phyloP scores from a whole-genome alignment of 1,140 invertebrate species.

The Cecropterus lyciades region DNA sequence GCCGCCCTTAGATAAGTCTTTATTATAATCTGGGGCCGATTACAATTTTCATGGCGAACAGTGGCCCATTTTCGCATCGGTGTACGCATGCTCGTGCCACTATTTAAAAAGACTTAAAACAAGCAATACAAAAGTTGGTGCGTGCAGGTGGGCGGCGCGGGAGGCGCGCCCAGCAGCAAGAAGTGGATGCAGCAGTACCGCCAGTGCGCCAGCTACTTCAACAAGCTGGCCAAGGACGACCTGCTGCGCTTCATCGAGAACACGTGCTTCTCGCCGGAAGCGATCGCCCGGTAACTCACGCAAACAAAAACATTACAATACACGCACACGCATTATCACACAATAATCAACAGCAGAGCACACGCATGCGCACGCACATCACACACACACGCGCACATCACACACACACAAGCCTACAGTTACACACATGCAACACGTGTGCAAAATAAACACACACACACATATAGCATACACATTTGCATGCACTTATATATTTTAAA shows the following conservation, averaged over 20 bases:
- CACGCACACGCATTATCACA: no score
- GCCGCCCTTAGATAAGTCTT: no score
- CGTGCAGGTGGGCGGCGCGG: slow-evolving; percentile 26
- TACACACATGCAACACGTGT: no score
- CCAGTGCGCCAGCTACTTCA: slow-evolving; percentile 76
- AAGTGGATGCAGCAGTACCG: slow-evolving; percentile 80
- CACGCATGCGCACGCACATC: not conserved
- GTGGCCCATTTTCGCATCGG: no score
- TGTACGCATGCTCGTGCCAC: no score
- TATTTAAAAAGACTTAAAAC: no score
- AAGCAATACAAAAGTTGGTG: not conserved
- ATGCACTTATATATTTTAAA: no score
- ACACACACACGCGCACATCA: not conserved
- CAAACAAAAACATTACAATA: not conserved
- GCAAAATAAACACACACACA: no score
- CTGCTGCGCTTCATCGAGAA: slow-evolving; percentile 60
- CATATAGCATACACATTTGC: not conserved
- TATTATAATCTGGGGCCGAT: no score
- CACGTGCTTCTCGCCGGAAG: slow-evolving; percentile 63
- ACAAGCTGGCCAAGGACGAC: slow-evolving; percentile 68
- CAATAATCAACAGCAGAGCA: no score
- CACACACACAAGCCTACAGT: no score
- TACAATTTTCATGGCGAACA: no score
- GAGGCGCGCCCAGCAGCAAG: slow-evolving; percentile 51
- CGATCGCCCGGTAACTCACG: slow-evolving; percentile 51